Evolutionary conservation across 2,113 vertebrate genomes (phyloP), one percentile per base, ranked within the genome.

Genomic region (Setophaga kirtlandii): DNA sequence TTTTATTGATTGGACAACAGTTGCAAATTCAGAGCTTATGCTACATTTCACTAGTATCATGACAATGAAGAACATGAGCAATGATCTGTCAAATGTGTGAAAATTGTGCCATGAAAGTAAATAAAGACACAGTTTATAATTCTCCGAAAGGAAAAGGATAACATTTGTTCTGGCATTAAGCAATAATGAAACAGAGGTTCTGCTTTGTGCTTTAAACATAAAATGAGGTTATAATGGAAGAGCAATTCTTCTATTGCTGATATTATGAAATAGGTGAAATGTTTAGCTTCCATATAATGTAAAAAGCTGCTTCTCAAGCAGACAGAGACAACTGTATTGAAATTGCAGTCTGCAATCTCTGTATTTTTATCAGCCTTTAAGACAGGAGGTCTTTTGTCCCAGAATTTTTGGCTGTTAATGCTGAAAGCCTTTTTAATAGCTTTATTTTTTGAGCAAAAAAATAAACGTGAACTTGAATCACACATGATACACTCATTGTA

Each of bases 31-130:
- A 87, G 95, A 94, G 95, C 93, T 96, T 94, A 96, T 92, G 96
- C 95, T 98, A 91, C 97, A 97, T 97, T 98, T 98, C 96, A 96
- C 97, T 97, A 96, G 97, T 95, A 96, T 91, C 90, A 33, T 96
- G 95, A 96, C 96, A 98, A 97, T 96, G 94, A 90, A 96, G 94
- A 97, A 91, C 87, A 83, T 94, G 97, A 97, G 95, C 96, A 97
- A 95, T 94, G 85, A 94, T 93, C 96, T 97, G 93, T 95, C 95
- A 83, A 79, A 87, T 90, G 82, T 94, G 93, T 95, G 96, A 97
- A 97, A 97, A 97, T 78, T 93, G 90, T 90, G 60, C 87, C 47
- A 9, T 96, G 94, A 88, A 94, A 98, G 89, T 97, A 98, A 98
- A 97, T 97, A 97, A 97, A 97, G 94, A 96, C 76, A 87, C 89